Base-by-base conservation (phyloP, 2,797 vertebrate genomes). In the Eupleurogrammus muticus region DNA sequence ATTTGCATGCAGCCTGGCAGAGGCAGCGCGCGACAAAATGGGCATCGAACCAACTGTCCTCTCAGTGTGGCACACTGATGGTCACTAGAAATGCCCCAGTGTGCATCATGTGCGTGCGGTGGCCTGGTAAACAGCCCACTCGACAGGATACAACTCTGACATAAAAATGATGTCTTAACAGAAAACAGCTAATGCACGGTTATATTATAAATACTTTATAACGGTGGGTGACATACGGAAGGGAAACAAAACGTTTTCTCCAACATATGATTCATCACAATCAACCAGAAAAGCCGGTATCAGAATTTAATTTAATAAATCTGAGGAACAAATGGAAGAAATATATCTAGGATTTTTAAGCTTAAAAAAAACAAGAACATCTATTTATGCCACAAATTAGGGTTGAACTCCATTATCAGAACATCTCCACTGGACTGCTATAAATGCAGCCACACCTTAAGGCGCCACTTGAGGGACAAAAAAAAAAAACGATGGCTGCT, bases 1-100 rank as follows among this genome's bases (percentile, higher is more conserved):
- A 73, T 75, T 84, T 84, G 52, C 64, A 70, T 70, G 61, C 35
- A 66, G 63, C 60, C 60, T 66, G 40, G 58, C 66, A 60, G 62
- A 56, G 74, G 55, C 79, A 73, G 57, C 23, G 32, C 17, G 48
- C 49, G 66, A 69, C 72, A 71, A 70, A 77, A 77, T 58, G 58
- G 79, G 79, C 73, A 70, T 66, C 49, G 42, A 51, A 77, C 81
- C 73, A 83, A 62, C 48, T 6, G 70, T 38, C 52, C 35, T 66
- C 70, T 78, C 71, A 78, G 71, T 56, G 5, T 56, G 84, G 49
- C 62, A 78, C 66, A 46, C 34, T 40, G 20, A 50, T 24, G 3
- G 49, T 52, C 46, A 16, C n/a, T 36, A 66, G 56, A 68, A 52
- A 52, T 75, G 28, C 42, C 46, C 51, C 49, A 36, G 60, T 51